Base-by-base conservation (phyloP, 2,113 vertebrate genomes). In the Brachypodius melanocephalos region DNA sequence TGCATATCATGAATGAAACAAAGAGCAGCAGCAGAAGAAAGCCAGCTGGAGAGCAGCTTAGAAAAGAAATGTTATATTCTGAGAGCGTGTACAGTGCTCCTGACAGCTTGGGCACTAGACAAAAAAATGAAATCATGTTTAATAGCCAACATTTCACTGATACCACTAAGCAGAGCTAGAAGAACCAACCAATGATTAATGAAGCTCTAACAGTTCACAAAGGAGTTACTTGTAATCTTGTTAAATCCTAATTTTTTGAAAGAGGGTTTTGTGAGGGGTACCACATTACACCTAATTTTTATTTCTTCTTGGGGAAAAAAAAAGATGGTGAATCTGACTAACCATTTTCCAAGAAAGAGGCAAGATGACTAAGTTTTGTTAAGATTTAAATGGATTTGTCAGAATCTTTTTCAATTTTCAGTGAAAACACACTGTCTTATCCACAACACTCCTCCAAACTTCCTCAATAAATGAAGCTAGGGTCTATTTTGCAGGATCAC, bases 1-100 rank as follows among this genome's bases (percentile, higher is more conserved):
- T n/a, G 31, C 7, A 0, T 54, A 74, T 92, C 92, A 93, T 72
- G 77, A 96, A 97, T 75, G 66, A 96, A 94, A 87, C 51, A 59
- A 80, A 82, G 45, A 71, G 54, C 48, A 85, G 66, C 25, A 67
- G 69, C 57, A 89, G 71, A 43, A 71, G 57, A 87, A 88, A 93
- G 77, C 10, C 77, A 89, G 66, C 19, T 54, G 40, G 61, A 78
- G 74, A 85, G 36, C 46, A 52, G 31, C 81, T 75, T 20, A 73
- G 63, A 73, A 77, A 93, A 85, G n/a, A 73, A 84, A 88, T 18
- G 26, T 17, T 87, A 59, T 8, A 32, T 85, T 78, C 61, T n/a
- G 25, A 88, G 69, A 85, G 28, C 0, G 0, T 2, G 12, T 48
- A 82, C 40, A 61, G n/a, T 34, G 57, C 17, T 85, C 36, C 45